Base-by-base conservation (phyloP, 2,113 vertebrate species). In the Oncorhynchus keta region DNA sequence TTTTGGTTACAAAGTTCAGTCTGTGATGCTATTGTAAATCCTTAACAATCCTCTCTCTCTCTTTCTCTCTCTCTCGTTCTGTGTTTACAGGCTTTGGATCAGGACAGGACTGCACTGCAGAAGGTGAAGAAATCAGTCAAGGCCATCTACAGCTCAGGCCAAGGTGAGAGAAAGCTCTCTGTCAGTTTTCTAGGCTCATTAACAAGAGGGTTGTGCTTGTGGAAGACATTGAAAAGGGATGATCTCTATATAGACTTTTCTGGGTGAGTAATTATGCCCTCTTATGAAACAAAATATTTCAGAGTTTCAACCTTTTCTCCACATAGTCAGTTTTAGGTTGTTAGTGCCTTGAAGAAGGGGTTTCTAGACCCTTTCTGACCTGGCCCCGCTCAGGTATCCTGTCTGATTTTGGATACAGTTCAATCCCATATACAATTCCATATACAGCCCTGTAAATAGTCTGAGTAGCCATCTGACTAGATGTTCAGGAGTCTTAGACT, bases 91-190 rank as follows among this genome's bases (percentile, higher is more conserved):
- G 96, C 96, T 59, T 90, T 99, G 90, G 98, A 99, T 92, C 97
- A 98, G 94, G 98, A 99, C 89, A 94, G 97, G 87, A 98, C 95
- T 79, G 96, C 97, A n/a, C 89, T 99, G 80, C 98, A 98, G 92
- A 99, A 99, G 88, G 97, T 99, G 86, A 99, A 99, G 88, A 99
- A 99, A 81, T 98, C 97, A 66, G 98, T 99, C 77, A 99, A 99
- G 95, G 96, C 98, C 85, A 99, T 99, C 92, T 98, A 98, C 89
- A 98, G 82, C 92, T 99, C 98, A 18, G 98, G 97, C 73, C 97
- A 98, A 97, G 98, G 98, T 99, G 92, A 95, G 94, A 62, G 28
- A 69, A 16, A 1, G 0, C 26, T 8, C 49, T 77, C 55, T 76
- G 74, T 77, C 78, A 57, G 20, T 22, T 32, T 67, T 67, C 65